These are phyloP conservation scores for Cantharis nigra DNA, from an alignment of 2,888 invertebrate genomes.

Conservation along the genomic window DNA sequence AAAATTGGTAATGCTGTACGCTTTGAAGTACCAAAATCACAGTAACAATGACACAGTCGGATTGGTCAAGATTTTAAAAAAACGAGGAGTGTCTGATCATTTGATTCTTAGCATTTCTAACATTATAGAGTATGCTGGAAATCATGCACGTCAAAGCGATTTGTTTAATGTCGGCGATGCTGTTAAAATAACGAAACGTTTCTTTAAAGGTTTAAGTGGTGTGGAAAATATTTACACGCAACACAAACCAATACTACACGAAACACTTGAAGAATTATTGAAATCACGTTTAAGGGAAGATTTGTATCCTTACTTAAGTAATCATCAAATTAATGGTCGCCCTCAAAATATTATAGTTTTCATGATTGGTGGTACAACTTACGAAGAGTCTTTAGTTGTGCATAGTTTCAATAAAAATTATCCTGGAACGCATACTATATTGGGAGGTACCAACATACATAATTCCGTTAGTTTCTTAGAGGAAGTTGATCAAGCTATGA, in stretches of 20 bases:
- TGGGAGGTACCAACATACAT: constrained; percentile 92
- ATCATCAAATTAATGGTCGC: constrained; percentile 63
- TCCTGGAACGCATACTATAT: constrained; percentile 74
- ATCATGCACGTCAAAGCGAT: constrained; percentile 79
- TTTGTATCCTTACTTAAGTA: constrained; percentile 80
- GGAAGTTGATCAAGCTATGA: constrained; percentile 72
- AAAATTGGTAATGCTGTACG: constrained; percentile 90
- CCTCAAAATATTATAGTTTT: constrained; percentile 96
- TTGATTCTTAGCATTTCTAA: constrained; percentile 63
- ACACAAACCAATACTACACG: constrained; percentile 90
- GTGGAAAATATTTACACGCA: constrained; percentile 99
- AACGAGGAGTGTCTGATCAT: constrained; percentile 71
- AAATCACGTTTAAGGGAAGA: constrained; percentile 89
- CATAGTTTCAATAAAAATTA: constrained; percentile 78
- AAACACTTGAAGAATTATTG: constrained; percentile 86
- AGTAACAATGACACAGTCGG: constrained; percentile 80
- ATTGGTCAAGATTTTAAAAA: constrained; percentile 74
- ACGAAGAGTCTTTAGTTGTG: constrained; percentile 90
- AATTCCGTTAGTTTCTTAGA: constrained; percentile 82
- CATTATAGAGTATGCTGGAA: constrained; percentile 84
- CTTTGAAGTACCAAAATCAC: constrained; percentile 90
- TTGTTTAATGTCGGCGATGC: constrained; percentile 82
- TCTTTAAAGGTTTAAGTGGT: constrained; percentile 88
- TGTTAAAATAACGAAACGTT: constrained; percentile 87
- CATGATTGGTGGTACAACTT: constrained; percentile 94